Percentiles rank a stretch among this genome's conserved stretches.
phyloP scores from a whole-genome alignment of 2,888 invertebrate genomes.

The Lingula anatina region DNA sequence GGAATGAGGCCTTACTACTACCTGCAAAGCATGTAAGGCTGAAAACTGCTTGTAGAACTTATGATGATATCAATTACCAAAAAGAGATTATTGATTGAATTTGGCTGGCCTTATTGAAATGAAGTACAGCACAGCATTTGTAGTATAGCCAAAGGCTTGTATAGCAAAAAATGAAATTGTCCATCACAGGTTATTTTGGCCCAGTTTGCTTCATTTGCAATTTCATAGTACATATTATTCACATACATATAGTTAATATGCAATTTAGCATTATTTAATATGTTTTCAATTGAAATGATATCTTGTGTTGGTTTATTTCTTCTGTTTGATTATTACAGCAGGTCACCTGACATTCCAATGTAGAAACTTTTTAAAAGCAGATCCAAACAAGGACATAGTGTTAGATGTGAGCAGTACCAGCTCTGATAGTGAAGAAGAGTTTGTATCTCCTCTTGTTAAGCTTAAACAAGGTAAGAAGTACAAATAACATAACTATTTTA shows the following conservation, averaged over 20 bases:
- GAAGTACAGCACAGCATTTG: no score
- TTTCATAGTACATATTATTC: no score
- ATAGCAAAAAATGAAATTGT: no score
- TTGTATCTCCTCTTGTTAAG: constrained; percentile 42
- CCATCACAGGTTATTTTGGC: no score
- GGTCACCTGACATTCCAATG: constrained; percentile 96
- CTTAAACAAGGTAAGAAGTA: constrained; percentile 23
- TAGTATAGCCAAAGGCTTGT: no score
- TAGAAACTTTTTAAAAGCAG: constrained; percentile 87
- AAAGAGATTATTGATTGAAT: no score
- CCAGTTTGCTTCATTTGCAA: no score
- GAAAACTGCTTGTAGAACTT: no score
- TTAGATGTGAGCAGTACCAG: constrained; percentile 92
- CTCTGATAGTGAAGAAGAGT: constrained; percentile 75
- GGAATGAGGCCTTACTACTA: no score
- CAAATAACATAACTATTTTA: background rate
- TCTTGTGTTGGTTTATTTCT: background rate
- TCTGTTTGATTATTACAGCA: constrained; percentile 54
- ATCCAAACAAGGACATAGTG: constrained; percentile 82
- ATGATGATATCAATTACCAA: no score
- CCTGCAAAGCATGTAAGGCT: no score
- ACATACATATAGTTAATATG: background rate
- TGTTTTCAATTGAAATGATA: background rate
- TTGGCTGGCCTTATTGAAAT: no score
- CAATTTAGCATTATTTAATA: background rate